Evolutionary conservation across 2,113 vertebrate species (phyloP).

Genomic region (Meleagris gallopavo): DNA sequence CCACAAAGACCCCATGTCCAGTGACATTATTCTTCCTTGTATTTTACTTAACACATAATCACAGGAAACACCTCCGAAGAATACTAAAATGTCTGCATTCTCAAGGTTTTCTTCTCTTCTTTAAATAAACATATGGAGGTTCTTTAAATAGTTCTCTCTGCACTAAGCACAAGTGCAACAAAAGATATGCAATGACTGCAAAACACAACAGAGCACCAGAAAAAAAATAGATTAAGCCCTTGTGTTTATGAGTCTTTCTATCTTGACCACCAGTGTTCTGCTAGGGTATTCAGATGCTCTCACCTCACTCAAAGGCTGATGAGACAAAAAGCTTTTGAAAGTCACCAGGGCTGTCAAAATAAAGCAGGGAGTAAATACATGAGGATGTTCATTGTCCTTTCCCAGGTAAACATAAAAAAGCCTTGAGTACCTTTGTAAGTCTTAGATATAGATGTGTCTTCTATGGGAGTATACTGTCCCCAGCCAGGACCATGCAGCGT

Average conservation of each 20-base stretch:
- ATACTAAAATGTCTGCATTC: not conserved
- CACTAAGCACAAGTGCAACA: conserved; percentile 11
- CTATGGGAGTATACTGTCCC: fast-evolving
- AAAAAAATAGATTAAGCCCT: conserved; percentile 3
- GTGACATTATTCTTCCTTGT: not conserved
- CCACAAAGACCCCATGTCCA: not conserved
- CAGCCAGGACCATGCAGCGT: not conserved
- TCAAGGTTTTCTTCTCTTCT: not conserved
- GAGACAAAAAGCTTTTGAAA: not conserved
- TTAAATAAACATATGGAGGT: conserved; percentile 16
- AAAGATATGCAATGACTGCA: conserved; percentile 44
- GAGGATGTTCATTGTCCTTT: fast-evolving
- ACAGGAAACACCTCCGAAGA: not conserved
- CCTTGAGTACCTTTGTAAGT: not conserved
- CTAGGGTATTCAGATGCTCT: not conserved
- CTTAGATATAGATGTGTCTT: not conserved
- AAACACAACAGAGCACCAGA: conserved; percentile 27
- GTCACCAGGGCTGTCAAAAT: not conserved
- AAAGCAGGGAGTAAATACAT: not conserved
- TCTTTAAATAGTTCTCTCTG: conserved; percentile 45
- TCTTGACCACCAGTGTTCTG: not conserved
- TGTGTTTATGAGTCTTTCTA: not conserved
- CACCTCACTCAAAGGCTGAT: not conserved
- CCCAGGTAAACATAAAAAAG: not conserved
- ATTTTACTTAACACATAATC: not conserved